Conservation (phyloP, 2,797 vertebrate genomes). For the Hyperoplus immaculatus region DNA sequence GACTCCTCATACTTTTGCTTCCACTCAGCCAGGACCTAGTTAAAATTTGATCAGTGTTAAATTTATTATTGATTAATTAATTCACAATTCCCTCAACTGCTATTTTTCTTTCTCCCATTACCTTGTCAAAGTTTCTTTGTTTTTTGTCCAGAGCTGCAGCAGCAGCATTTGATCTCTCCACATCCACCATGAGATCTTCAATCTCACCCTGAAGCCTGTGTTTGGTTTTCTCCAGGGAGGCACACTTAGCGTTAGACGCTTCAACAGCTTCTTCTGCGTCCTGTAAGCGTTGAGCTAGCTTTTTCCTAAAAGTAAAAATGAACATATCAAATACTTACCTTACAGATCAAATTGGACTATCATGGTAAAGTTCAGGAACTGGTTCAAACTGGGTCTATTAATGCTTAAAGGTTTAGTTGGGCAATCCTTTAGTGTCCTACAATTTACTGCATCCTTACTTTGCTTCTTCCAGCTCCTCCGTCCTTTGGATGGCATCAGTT, state of each 20-base stretch:
- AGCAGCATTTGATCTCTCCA: constrained; percentile 88
- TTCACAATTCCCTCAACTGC: not conserved
- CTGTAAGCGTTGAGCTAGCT: constrained; percentile 90
- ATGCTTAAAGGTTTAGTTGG: too few species aligned
- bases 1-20: constrained; percentile 87
- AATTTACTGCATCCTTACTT: constrained; percentile 72
- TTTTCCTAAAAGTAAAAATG: constrained; percentile 77
- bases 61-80: not conserved
- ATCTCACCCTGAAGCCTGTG: constrained; percentile 92
- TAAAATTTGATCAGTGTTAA: not conserved
- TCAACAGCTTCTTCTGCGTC: constrained; percentile 91
- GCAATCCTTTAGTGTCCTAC: too few species aligned
- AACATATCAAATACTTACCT: too few species aligned
- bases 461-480: constrained; percentile 88
- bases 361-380: too few species aligned
- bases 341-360: too few species aligned
- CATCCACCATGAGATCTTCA: constrained; percentile 92
- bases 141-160: constrained; percentile 87
- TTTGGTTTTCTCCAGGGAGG: constrained; percentile 93
- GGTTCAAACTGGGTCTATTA: too few species aligned
- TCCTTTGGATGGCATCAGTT: constrained; percentile 89
- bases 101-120: not conserved
- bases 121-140: constrained; percentile 76
- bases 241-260: constrained; percentile 91
- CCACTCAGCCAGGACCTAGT: constrained; percentile 78